These are phyloP conservation scores for Luperina nickerlii DNA, from an alignment of 2,888 invertebrate species.

Conservation along the genomic window DNA sequence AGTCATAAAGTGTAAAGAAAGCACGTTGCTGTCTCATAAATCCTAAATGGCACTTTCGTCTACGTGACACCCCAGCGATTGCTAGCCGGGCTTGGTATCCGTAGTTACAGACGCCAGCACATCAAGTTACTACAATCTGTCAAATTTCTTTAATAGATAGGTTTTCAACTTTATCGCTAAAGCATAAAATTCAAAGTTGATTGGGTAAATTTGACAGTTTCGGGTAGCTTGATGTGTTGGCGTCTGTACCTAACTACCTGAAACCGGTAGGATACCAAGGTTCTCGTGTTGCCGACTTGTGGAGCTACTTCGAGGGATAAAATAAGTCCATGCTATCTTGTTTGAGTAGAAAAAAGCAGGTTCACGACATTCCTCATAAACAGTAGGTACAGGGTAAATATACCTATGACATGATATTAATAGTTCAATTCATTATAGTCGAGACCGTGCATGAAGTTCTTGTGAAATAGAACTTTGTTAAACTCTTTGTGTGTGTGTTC, in stretches of 20 bases:
- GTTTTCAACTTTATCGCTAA: too few species aligned
- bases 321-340: constrained; percentile 40
- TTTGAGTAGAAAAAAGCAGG: constrained; percentile 35
- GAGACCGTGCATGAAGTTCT: constrained; percentile 1
- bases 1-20: constrained; percentile 32
- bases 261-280: constrained; percentile 54
- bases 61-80: constrained; percentile 40
- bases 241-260: constrained; percentile 3
- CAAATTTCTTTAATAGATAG: too few species aligned
- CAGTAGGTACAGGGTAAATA: neutral
- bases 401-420: constrained; percentile 12
- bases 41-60: constrained; percentile 35
- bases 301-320: constrained; percentile 29
- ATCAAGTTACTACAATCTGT: too few species aligned
- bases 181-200: too few species aligned
- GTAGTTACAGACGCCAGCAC: too few species aligned
- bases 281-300: constrained; percentile 40
- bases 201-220: too few species aligned
- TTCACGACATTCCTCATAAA: constrained; percentile 28
- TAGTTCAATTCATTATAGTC: neutral
- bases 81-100: constrained; percentile 13
- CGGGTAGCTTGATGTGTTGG: too few species aligned
- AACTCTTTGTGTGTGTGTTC: too few species aligned
- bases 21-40: constrained; percentile 38
- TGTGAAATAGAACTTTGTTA: constrained; percentile 47